Conservation (phyloP, 2,113 vertebrate genomes). For the Prochilodus magdalenae region DNA sequence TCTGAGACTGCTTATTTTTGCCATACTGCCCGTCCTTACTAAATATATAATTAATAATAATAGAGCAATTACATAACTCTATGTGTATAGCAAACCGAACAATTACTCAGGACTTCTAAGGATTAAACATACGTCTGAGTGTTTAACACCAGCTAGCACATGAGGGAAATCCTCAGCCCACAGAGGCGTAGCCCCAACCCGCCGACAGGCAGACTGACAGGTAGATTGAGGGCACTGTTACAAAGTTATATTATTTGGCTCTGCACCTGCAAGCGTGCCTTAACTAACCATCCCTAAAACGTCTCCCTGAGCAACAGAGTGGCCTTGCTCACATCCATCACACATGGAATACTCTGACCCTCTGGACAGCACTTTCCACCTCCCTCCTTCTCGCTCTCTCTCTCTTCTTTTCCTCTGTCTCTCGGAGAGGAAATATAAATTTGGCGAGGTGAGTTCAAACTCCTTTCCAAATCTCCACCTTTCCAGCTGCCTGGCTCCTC, state of each 20-base stretch:
- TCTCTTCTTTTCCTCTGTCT: not conserved
- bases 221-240: not conserved
- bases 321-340: slow-evolving; percentile 20
- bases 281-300: slow-evolving; percentile 30
- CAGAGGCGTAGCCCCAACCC: not conserved
- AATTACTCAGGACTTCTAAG: too few species aligned
- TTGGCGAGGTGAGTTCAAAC: slow-evolving; percentile 31
- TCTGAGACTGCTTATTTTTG: too few species aligned
- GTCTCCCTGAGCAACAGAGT: slow-evolving; percentile 8
- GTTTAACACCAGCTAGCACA: not conserved
- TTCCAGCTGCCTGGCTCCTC: slow-evolving; percentile 51
- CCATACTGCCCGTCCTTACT: too few species aligned
- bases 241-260: slow-evolving; percentile 12
- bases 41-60: too few species aligned
- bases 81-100: too few species aligned
- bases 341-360: slow-evolving; percentile 3
- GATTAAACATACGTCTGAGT: not conserved
- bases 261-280: not conserved
- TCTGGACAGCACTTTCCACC: slow-evolving; percentile 17
- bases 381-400: not conserved
- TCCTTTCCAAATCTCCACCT: slow-evolving; percentile 51
- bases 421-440: slow-evolving; percentile 18
- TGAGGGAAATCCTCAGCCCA: not conserved
- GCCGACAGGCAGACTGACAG: not conserved
- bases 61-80: too few species aligned